Evolutionary conservation across 2,888 invertebrate genomes (phyloP).

Genomic region (Amblyjoppa proteus): DNA sequence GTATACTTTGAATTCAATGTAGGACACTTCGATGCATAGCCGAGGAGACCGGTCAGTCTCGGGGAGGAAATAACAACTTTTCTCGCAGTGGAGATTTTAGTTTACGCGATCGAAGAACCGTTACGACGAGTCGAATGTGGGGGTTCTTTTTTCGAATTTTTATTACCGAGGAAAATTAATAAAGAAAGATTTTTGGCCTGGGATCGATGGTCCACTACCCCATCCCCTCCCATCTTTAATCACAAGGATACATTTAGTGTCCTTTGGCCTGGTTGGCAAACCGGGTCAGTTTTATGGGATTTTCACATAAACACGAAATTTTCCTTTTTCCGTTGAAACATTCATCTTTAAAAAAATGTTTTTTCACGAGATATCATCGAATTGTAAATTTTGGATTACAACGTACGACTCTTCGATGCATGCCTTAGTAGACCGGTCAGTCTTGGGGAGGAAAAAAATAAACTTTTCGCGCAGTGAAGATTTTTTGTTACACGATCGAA

Average conservation of each 20-base stretch:
- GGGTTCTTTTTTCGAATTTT: too few relatives aligned
- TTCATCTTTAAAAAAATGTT: not conserved
- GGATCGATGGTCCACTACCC: too few relatives aligned
- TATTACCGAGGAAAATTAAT: too few relatives aligned
- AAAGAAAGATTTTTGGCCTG: too few relatives aligned
- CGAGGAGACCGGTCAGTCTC: not conserved
- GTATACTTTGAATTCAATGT: not conserved
- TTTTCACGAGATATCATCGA: not conserved
- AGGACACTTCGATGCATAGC: too few relatives aligned
- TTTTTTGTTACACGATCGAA: not conserved
- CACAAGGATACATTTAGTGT: too few relatives aligned
- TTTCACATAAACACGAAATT: too few relatives aligned
- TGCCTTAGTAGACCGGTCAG: not conserved
- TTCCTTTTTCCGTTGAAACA: not conserved
- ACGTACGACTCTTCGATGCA: not conserved
- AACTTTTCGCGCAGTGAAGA: not conserved
- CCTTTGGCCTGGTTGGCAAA: too few relatives aligned
- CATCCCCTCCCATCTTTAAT: too few relatives aligned
- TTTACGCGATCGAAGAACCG: not conserved
- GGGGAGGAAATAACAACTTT: not conserved
- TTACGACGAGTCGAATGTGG: too few relatives aligned
- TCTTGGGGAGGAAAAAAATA: not conserved
- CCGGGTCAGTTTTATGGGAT: too few relatives aligned
- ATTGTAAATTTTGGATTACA: not conserved
- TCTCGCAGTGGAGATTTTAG: not conserved